phyloP scores from a whole-genome alignment of 2,797 vertebrate species.

The Zenarchopterus dispar region DNA sequence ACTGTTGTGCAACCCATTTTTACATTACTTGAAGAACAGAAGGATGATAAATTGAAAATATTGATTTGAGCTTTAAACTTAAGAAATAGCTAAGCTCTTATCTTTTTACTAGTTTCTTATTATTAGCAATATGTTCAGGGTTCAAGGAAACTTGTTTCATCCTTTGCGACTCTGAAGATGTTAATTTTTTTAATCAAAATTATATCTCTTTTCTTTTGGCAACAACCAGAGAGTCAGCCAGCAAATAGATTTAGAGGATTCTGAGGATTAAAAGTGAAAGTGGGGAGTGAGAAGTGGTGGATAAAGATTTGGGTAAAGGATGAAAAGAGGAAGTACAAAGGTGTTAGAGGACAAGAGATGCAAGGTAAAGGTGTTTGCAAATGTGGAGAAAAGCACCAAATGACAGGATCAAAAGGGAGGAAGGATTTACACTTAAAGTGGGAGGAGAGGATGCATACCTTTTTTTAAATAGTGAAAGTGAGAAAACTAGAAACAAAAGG shows the following conservation, averaged over 20 bases:
- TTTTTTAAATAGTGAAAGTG: slow-evolving; percentile 8
- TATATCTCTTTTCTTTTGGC: too few relatives aligned
- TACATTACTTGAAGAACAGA: not conserved
- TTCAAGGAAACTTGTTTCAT: too few relatives aligned
- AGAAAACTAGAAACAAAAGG: slow-evolving; percentile 14
- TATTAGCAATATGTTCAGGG: too few relatives aligned
- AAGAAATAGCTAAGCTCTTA: not conserved
- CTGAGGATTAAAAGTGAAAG: slow-evolving; percentile 1
- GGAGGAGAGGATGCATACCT: slow-evolving; percentile 8
- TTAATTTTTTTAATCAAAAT: too few relatives aligned
- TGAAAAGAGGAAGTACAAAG: not conserved
- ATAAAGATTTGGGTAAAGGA: not conserved
- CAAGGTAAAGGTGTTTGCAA: not conserved
- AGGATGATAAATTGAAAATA: not conserved
- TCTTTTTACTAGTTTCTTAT: not conserved
- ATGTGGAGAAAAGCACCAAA: not conserved
- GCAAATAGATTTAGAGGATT: too few relatives aligned
- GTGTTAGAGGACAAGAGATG: not conserved
- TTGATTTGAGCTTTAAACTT: not conserved
- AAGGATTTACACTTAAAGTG: not conserved
- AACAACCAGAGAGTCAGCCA: too few relatives aligned
- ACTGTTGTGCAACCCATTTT: not conserved
- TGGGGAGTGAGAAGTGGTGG: not conserved
- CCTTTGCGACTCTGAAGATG: too few relatives aligned
- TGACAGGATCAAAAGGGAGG: not conserved